Percentiles rank a stretch among this genome's conserved stretches.
Conservation (phyloP, 2,797 vertebrate species). For the Malurus leucopterus region DNA sequence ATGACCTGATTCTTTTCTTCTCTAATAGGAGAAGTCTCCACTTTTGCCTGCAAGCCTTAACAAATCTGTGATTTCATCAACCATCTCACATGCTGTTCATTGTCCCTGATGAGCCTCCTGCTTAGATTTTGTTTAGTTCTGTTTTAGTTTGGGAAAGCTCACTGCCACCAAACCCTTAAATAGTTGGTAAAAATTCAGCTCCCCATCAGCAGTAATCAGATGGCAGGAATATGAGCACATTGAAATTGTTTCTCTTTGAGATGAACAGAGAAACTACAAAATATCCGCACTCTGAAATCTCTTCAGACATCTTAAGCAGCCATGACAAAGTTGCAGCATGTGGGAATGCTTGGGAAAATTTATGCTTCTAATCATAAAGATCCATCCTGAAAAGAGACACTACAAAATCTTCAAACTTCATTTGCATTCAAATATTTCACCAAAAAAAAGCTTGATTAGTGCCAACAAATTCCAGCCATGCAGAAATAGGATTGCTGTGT, state of each 20-base stretch:
- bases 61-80: background rate
- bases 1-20: background rate
- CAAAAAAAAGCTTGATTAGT: conserved; percentile 53
- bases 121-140: background rate
- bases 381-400: conserved; percentile 55
- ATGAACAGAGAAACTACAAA: conserved; percentile 44
- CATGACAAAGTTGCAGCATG: conserved; percentile 39
- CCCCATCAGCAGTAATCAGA: background rate
- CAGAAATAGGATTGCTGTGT: background rate
- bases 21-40: too few relatives aligned
- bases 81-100: background rate
- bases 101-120: background rate
- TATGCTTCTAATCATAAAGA: conserved; percentile 59
- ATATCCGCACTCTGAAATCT: conserved; percentile 57
- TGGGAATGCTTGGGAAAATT: conserved; percentile 41
- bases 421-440: conserved; percentile 46
- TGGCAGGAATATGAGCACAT: background rate
- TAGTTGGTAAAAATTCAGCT: background rate
- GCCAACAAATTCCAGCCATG: conserved; percentile 30
- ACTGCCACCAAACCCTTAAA: background rate
- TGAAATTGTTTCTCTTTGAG: conserved; percentile 31
- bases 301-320: conserved; percentile 25
- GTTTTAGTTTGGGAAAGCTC: background rate
- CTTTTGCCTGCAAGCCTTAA: background rate
- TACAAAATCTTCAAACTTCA: conserved; percentile 46